Percentiles rank a stretch among this genome's conserved stretches.
These are phyloP conservation scores for Drosophila kanapiae DNA, from an alignment of 1,140 invertebrate genomes.

Conservation along the genomic window DNA sequence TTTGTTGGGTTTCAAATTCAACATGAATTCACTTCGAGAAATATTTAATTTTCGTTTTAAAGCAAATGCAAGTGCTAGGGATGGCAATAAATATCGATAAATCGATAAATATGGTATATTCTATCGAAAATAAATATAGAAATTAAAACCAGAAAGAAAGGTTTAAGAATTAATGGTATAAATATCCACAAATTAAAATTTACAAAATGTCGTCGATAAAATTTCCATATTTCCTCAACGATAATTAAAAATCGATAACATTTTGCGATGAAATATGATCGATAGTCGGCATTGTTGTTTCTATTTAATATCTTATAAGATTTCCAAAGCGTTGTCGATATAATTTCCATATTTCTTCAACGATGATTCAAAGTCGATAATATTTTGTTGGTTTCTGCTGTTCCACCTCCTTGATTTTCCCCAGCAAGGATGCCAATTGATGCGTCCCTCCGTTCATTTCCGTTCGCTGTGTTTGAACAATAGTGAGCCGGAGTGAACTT, in stretches of 20 bases:
- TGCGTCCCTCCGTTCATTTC: not conserved
- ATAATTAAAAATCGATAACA: not conserved
- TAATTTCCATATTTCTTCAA: not conserved
- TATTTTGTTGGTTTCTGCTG: not conserved
- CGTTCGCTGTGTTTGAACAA: not conserved
- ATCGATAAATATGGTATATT: not conserved
- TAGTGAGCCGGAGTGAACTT: slow-evolving; percentile 10
- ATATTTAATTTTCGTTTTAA: not conserved
- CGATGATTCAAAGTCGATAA: not conserved
- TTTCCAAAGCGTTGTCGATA: too few relatives aligned
- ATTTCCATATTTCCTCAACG: not conserved
- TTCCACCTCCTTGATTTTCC: not conserved
- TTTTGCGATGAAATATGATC: not conserved
- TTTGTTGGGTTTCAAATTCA: not conserved
- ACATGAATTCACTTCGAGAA: not conserved
- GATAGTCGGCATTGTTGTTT: not conserved
- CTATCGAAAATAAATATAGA: not conserved
- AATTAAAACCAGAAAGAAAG: not conserved
- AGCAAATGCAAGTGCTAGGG: not conserved
- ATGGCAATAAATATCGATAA: not conserved
- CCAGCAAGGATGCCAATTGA: not conserved
- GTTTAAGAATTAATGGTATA: too few relatives aligned
- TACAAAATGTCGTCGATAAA: not conserved
- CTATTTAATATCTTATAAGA: not conserved
- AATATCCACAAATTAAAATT: too few relatives aligned